Evolutionary conservation across 2,797 vertebrate species (phyloP).

Genomic region (Ptychobarbus kaznakovi): DNA sequence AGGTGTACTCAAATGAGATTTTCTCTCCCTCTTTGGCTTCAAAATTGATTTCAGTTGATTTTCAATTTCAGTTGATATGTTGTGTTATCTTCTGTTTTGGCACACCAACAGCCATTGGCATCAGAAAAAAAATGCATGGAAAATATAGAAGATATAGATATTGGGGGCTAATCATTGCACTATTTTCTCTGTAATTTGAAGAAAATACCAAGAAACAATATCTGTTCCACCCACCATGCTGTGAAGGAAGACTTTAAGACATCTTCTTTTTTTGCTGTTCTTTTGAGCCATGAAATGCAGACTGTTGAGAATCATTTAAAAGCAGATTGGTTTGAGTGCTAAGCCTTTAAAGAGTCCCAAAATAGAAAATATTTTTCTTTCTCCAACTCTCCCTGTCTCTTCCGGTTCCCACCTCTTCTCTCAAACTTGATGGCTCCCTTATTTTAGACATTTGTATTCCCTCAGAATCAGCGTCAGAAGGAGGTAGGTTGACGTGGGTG

Average conservation of each 20-base stretch:
- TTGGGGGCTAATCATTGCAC: constrained; percentile 69
- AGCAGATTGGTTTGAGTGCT: constrained; percentile 67
- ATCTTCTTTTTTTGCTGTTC: constrained; percentile 45
- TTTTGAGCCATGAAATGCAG: constrained; percentile 55
- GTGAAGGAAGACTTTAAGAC: constrained; percentile 71
- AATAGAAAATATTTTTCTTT: constrained; percentile 56
- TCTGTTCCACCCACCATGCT: constrained; percentile 68
- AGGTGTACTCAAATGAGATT: background rate
- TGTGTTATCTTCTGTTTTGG: constrained; percentile 39
- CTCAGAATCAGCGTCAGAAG: constrained; percentile 32
- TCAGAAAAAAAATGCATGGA: constrained; percentile 4
- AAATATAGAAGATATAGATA: constrained; percentile 64
- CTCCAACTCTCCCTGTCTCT: constrained; percentile 27
- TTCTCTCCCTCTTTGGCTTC: background rate
- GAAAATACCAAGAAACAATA: constrained; percentile 61
- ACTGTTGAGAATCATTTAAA: constrained; percentile 70
- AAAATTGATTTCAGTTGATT: too few species aligned
- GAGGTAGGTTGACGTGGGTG: constrained; percentile 48
- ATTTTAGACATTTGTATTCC: constrained; percentile 43
- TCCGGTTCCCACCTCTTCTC: constrained; percentile 33
- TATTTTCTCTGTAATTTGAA: constrained; percentile 72
- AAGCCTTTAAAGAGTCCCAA: constrained; percentile 68
- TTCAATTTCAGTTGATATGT: constrained; percentile 3
- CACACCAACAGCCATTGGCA: background rate
- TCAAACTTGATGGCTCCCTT: constrained; percentile 56